These are phyloP conservation scores for Bombus pyrosoma DNA, from an alignment of 1,140 invertebrate genomes.

Conservation along the genomic window DNA sequence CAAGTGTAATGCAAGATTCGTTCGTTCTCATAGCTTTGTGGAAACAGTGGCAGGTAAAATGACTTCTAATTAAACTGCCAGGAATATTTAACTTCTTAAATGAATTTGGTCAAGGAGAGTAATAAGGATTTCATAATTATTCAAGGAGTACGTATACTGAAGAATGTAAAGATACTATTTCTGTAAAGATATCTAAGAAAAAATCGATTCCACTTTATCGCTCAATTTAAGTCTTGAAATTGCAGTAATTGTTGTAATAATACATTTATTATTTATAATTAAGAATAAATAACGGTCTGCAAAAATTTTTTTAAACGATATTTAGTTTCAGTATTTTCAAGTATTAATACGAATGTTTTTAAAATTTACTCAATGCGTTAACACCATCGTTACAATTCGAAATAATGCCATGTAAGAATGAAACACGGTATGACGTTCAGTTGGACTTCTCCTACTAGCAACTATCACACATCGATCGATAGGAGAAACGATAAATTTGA, in stretches of 20 bases:
- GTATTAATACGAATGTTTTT: not conserved
- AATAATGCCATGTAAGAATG: too few species aligned
- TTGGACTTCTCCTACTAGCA: not conserved
- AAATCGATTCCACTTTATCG: too few species aligned
- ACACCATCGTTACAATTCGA: not conserved
- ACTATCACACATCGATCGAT: not conserved
- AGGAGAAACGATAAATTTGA: constrained; percentile 70
- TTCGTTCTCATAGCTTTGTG: not conserved
- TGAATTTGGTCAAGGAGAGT: not conserved
- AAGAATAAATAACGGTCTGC: not conserved
- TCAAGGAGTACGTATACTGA: too few species aligned
- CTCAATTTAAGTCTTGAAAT: not conserved
- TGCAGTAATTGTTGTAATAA: not conserved
- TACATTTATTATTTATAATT: too few species aligned
- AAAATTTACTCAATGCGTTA: not conserved
- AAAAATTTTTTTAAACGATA: not conserved
- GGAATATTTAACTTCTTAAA: not conserved
- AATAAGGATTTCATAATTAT: not conserved
- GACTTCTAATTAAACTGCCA: not conserved
- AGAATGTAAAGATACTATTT: too few species aligned
- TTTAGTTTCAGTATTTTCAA: not conserved
- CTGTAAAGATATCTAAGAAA: too few species aligned
- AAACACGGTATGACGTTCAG: constrained; percentile 6
- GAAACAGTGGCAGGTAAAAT: too few species aligned
- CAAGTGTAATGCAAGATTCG: not conserved